A percentile compares a stretch with the other conserved stretches of the same genome.
These are phyloP conservation scores for Zapus hudsonius DNA, from an alignment of 2,113 vertebrate species.

Conservation along the genomic window DNA sequence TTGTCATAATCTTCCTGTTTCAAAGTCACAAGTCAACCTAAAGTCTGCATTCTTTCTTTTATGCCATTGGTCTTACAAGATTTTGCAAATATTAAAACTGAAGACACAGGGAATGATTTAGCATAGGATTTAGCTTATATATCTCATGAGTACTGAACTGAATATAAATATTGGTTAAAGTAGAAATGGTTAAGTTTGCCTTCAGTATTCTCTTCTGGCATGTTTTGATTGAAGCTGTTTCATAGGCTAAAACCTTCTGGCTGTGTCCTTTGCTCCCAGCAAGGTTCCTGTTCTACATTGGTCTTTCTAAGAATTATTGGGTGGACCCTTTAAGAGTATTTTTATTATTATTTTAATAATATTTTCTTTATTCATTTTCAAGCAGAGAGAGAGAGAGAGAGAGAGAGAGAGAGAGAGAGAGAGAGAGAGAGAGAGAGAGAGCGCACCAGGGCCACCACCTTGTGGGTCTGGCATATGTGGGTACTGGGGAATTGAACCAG, in stretches of 20 bases:
- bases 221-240: too few relatives aligned
- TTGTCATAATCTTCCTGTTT: too few relatives aligned
- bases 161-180: conserved; percentile 40
- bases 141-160: conserved; percentile 9
- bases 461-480: too few relatives aligned
- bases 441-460: too few relatives aligned
- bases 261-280: not conserved
- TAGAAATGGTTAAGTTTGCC: conserved; percentile 21
- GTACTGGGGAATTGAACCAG: too few relatives aligned
- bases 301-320: not conserved
- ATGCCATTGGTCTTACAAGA: not conserved
- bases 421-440: too few relatives aligned
- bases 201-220: conserved; percentile 9
- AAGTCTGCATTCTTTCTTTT: not conserved
- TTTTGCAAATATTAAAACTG: not conserved
- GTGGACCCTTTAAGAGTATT: not conserved
- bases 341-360: too few relatives aligned
- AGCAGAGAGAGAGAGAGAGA: too few relatives aligned
- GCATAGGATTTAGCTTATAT: not conserved
- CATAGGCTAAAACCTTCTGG: not conserved
- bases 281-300: not conserved
- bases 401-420: too few relatives aligned
- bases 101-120: conserved; percentile 52
- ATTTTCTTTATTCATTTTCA: too few relatives aligned
- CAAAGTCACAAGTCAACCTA: not conserved